Percentiles rank a stretch among this genome's conserved stretches.
Conservation (phyloP, 2,888 invertebrate species). For the Aquatica leii region DNA sequence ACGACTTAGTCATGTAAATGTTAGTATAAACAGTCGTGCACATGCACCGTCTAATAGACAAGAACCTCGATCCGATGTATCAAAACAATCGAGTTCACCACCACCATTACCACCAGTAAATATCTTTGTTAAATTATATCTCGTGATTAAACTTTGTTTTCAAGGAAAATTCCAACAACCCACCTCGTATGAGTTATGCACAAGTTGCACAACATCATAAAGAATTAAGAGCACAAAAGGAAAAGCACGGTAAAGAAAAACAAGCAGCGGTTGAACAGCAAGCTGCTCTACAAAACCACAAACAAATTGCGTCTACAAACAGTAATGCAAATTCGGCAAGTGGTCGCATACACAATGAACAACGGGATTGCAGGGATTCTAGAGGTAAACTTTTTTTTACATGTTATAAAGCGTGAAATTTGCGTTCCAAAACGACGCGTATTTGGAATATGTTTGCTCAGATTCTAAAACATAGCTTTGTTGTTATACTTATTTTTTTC, state of each 20-base stretch:
- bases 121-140: background rate
- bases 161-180: slow-evolving; percentile 48
- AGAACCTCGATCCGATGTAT: slow-evolving; percentile 36
- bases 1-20: slow-evolving; percentile 46
- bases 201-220: slow-evolving; percentile 73
- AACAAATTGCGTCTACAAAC: slow-evolving; percentile 22
- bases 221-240: slow-evolving; percentile 57
- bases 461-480: no score
- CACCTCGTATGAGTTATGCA: slow-evolving; percentile 68
- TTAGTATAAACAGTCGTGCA: slow-evolving; percentile 48
- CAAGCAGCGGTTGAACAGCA: slow-evolving; percentile 34
- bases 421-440: no score
- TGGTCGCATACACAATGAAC: slow-evolving; percentile 42
- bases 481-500: no score
- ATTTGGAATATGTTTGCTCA: no score
- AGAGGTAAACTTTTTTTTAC: slow-evolving; percentile 32
- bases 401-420: no score
- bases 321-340: slow-evolving; percentile 33
- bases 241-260: slow-evolving; percentile 49
- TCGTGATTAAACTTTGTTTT: slow-evolving; percentile 10
- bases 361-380: slow-evolving; percentile 41
- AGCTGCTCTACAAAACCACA: slow-evolving; percentile 18
- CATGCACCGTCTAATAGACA: slow-evolving; percentile 37
- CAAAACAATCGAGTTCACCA: slow-evolving; percentile 47
- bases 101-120: slow-evolving; percentile 48